A percentile compares a stretch with the other conserved stretches of the same genome.
Evolutionary conservation across 2,888 invertebrate species (phyloP).

Genomic region (Synergus itoensis): DNA sequence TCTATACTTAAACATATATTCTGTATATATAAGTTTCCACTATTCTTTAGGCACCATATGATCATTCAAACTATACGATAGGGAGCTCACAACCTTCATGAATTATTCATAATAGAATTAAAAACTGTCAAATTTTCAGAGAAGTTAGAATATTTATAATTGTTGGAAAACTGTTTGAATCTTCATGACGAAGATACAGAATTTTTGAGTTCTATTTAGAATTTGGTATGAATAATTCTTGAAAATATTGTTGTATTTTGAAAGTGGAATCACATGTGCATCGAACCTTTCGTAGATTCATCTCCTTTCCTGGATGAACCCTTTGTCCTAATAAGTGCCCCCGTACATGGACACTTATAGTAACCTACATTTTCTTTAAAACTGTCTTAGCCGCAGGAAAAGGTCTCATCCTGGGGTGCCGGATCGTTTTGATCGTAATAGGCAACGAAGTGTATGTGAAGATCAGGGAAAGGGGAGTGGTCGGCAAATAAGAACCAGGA

Average conservation of each 20-base stretch:
- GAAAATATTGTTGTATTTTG: constrained; percentile 4
- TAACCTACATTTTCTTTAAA: constrained; percentile 32
- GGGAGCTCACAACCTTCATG: too few species aligned
- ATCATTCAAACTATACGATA: too few species aligned
- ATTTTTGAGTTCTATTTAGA: too few species aligned
- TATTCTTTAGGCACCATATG: too few species aligned
- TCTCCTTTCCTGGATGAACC: constrained; percentile 40
- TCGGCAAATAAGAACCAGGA: constrained; percentile 43
- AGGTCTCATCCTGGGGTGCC: constrained; percentile 6
- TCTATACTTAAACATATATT: too few species aligned
- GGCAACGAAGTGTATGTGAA: constrained; percentile 15
- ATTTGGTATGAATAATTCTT: too few species aligned
- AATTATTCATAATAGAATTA: too few species aligned
- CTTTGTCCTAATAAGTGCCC: constrained; percentile 28
- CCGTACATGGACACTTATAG: constrained; percentile 10
- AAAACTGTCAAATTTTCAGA: too few species aligned
- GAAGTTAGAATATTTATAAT: too few species aligned
- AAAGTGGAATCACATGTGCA: constrained; percentile 2
- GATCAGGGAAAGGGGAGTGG: constrained; percentile 15
- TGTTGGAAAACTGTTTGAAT: too few species aligned
- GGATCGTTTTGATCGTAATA: constrained; percentile 32
- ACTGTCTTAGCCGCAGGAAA: constrained; percentile 7
- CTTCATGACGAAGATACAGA: too few species aligned
- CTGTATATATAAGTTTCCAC: too few species aligned
- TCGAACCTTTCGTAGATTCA: not conserved